These are phyloP conservation scores for Phylloscopus trochilus DNA, from an alignment of 2,113 vertebrate genomes.

Conservation along the genomic window DNA sequence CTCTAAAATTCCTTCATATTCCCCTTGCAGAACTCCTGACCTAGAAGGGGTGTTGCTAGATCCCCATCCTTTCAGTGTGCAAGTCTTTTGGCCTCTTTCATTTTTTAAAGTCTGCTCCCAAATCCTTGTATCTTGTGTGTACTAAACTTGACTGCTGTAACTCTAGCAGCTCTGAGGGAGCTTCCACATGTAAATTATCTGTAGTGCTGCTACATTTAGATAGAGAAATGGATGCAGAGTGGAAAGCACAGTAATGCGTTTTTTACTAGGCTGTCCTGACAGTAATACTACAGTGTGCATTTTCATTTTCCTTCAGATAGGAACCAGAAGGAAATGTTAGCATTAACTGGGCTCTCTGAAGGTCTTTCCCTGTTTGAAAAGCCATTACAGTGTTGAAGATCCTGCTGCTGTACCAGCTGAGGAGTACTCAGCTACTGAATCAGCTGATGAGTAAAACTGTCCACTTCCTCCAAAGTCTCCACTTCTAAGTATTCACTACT, in stretches of 20 bases:
- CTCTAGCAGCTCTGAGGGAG: background rate
- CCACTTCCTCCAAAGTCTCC: constrained; percentile 1
- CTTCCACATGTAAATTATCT: background rate
- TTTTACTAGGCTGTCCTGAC: background rate
- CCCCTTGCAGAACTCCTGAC: background rate
- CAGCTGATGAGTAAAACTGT: constrained; percentile 54
- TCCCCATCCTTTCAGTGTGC: background rate
- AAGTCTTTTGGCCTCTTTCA: background rate
- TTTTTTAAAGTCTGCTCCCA: background rate
- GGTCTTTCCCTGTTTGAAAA: constrained; percentile 38
- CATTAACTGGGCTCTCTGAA: constrained; percentile 41
- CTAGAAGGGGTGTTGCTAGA: background rate
- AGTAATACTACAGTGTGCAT: background rate
- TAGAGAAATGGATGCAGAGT: background rate
- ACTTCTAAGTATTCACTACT: constrained; percentile 25
- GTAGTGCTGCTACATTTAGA: background rate
- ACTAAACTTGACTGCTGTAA: background rate
- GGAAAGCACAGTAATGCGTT: background rate
- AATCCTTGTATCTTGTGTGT: background rate
- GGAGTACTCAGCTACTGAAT: constrained; percentile 54
- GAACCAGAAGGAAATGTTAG: constrained; percentile 34
- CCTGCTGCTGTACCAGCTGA: constrained; percentile 27
- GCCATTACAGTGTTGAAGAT: constrained; percentile 42
- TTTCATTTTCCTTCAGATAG: constrained; percentile 48
- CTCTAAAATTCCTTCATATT: background rate